Evolutionary conservation across 2,797 vertebrate genomes (phyloP), one percentile per base, ranked within the genome.

Genomic region (Propithecus deckenii): DNA sequence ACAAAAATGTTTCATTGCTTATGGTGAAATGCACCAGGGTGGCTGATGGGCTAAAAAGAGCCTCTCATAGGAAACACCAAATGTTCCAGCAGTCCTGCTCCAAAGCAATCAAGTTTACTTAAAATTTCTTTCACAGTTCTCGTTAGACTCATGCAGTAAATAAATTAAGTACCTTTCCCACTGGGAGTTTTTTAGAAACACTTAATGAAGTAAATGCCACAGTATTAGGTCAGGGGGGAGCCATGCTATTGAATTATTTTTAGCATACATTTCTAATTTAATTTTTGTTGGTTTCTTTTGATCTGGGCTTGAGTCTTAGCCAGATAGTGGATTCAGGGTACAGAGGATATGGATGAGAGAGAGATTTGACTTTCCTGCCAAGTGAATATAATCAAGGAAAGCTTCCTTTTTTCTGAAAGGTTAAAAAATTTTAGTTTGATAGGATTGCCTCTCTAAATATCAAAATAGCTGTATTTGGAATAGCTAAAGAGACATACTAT

Each of bases 131-230:
- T 96, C 89, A 91, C 93, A 91, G 38, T 86, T 94, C 96, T 95
- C 0, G 1, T 96, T 97, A 97, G 96, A 96, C 81, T 96, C 94
- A 94, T 93, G 78, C 89, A 80, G 89, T 97, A 98, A 97, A 96
- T 97, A 97, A 98, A 97, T 96, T 95, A 97, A 98, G 91, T 93
- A 91, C 84, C 74, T 97, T 97, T 97, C 93, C 96, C 84, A 96
- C 97, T 96, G 95, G 30, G 96, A 97, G 79, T 89, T 97, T 96
- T 69, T 98, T 97, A 80, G 96, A 96, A 97, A 96, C 83, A 95
- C 74, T 97, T 97, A 97, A 97, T 97, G 97, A 97, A 96, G 71
- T 97, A 97, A 97, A 81, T 95, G 94, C 46, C 94, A 84, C 65
- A 93, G 74, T 57, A 32, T 81, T 93, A 57, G 78, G 86, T 90